Conservation (phyloP, 2,888 invertebrate genomes). For the Hypercompe scribonia region DNA sequence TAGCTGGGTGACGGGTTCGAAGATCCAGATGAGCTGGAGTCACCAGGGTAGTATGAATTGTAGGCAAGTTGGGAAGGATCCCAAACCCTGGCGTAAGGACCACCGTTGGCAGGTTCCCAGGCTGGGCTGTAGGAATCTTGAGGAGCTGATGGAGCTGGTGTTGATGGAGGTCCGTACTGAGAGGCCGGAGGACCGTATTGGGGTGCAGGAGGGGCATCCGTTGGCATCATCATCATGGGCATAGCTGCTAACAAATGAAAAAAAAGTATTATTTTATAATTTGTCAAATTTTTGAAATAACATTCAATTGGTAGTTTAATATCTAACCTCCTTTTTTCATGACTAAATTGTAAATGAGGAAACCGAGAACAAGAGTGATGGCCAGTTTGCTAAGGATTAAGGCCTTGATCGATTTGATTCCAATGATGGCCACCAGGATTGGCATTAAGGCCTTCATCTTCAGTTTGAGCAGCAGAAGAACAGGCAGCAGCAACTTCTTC, state of each 20-base stretch:
- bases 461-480: slow-evolving; percentile 92
- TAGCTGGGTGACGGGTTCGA: slow-evolving; percentile 85
- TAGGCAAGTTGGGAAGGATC: slow-evolving; percentile 90
- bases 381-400: slow-evolving; percentile 94
- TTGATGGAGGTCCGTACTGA: slow-evolving; percentile 83
- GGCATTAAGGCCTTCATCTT: slow-evolving; percentile 95
- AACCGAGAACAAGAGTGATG: slow-evolving; percentile 92
- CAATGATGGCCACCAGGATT: slow-evolving; percentile 91
- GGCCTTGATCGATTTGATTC: slow-evolving; percentile 94
- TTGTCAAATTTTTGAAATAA: background rate
- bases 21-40: slow-evolving; percentile 85
- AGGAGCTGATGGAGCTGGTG: slow-evolving; percentile 87
- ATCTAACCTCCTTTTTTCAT: slow-evolving; percentile 90
- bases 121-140: slow-evolving; percentile 91
- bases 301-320: background rate
- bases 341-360: slow-evolving; percentile 92
- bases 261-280: slow-evolving; percentile 7
- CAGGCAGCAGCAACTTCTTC: slow-evolving; percentile 93
- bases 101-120: slow-evolving; percentile 90
- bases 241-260: slow-evolving; percentile 82
- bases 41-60: slow-evolving; percentile 90
- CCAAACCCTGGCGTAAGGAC: slow-evolving; percentile 93
- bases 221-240: slow-evolving; percentile 89
- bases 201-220: slow-evolving; percentile 87
- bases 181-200: slow-evolving; percentile 91